Conservation (phyloP, 1,140 invertebrate species). For the Leptopilina boulardi region DNA sequence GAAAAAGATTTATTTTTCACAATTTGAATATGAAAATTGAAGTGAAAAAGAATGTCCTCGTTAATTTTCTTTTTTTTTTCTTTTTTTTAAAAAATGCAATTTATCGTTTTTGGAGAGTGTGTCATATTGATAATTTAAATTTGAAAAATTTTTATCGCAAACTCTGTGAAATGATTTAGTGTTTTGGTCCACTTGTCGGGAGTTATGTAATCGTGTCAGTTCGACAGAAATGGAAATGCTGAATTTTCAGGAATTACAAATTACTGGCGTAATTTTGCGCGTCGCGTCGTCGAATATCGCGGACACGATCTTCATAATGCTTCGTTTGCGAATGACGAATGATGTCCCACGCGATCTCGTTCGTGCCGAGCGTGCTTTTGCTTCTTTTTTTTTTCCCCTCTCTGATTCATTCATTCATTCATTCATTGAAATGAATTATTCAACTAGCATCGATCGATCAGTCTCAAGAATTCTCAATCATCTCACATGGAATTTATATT, state of each 20-base stretch:
- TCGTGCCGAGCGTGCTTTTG: conserved; percentile 30
- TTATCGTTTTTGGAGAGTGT: neutral
- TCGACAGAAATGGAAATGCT: conserved; percentile 41
- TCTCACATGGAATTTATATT: conserved; percentile 17
- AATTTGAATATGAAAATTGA: no score
- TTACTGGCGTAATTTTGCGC: conserved; percentile 58
- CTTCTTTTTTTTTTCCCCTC: conserved; percentile 12
- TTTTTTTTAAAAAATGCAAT: neutral
- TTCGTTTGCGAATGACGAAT: conserved; percentile 47
- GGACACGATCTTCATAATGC: conserved; percentile 56
- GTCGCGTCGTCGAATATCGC: conserved; percentile 49
- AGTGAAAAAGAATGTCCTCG: no score
- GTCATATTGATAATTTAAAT: conserved; percentile 42
- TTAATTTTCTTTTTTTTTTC: neutral
- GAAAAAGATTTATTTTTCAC: neutral
- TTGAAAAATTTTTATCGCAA: conserved; percentile 51
- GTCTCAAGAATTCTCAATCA: conserved; percentile 32
- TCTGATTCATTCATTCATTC: neutral
- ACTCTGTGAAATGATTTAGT: conserved; percentile 45
- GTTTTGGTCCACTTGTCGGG: conserved; percentile 38
- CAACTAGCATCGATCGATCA: conserved; percentile 34
- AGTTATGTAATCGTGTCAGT: conserved; percentile 35
- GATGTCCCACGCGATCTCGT: conserved; percentile 46
- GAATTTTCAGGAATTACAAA: conserved; percentile 46
- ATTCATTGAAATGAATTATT: conserved; percentile 48